Base-by-base conservation (phyloP, 2,113 vertebrate genomes). In the Choloepus hoffmanni region DNA sequence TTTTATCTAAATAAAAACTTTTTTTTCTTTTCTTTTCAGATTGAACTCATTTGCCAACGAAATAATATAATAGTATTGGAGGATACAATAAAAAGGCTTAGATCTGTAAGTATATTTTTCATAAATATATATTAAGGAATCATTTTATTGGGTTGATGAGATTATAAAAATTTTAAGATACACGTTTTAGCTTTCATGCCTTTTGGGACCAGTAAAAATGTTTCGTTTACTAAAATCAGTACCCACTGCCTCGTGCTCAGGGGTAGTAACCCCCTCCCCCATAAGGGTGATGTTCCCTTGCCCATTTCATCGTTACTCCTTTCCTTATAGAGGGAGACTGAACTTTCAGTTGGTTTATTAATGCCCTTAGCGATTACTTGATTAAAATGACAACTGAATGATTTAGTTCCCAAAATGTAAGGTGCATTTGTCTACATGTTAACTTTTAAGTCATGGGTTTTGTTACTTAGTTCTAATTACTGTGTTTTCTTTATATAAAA, bases 31-130 rank as follows among this genome's bases (percentile, higher is more conserved):
- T 92, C 79, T 89, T 98, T 97, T 81, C 95, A 98, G 98, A 97
- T 97, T 97, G 97, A 98, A 95, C 97, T 98, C 85, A 89, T 50
- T 97, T 96, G 92, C 70, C 97, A 98, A 79, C 97, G 98, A 97
- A 98, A 97, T 95, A 98, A 97, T 50, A 98, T 98, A 96, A 96
- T 94, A 89, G 95, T 97, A 60, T 96, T 98, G 96, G 97, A 98
- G 96, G 77, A 97, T 94, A 96, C 72, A 2, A 95, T 98, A 93
- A 97, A 96, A 97, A 96, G 92, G 68, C 96, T 98, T 83, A 98
- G 92, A 98, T 98, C 97, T 95, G 98, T 98, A 98, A 98, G 98
- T 97, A n/a, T 7, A 16, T 97, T 84, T 97, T 97, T 85, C 23
- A 86, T 88, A 78, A 92, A 58, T 93, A 67, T 28, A 2, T 92